Evolutionary conservation across 2,888 invertebrate species (phyloP), one percentile per base, ranked within the genome.

Genomic region (Arctia plantaginis): DNA sequence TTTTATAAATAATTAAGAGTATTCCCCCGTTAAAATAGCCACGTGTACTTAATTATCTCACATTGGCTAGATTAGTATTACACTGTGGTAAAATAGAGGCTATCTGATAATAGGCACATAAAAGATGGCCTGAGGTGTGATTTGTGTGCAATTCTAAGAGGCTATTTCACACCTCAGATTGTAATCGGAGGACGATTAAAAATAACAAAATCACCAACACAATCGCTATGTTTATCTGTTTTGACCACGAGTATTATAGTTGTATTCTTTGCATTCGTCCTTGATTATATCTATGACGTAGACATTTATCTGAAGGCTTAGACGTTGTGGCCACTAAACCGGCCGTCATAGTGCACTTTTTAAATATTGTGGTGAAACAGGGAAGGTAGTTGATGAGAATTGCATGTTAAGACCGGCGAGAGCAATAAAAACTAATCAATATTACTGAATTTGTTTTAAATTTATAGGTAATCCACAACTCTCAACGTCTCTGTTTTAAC

Each of bases 171-270:
- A 80, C 78, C 80, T 76, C 68, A 79, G 82, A 86, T 85, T 51
- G 67, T 72, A 80, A 88, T 88, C 87, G 76, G n/a, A 65, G 27
- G 79, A 68, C 84, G 84, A 84, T 83, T 85, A 81, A 85, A 83
- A 81, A 80, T 81, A 85, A 84, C 82, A 82, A 74, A 83, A 88
- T 90, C 80, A 73, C 80, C 77, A 71, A 73, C 71, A 84, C 79
- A 81, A 80, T 85, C 81, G 75, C 81, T 73, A 85, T 91, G 87
- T 92, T 92, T 90, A 87, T 86, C 84, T 89, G 87, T 90, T 91
- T 89, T 90, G 91, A 93, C 93, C 93, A 87, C 92, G 90, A 82
- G 82, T 87, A 82, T 83, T 81, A 83, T 85, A 84, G 72, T 66
- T 69, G 83, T 87, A 84, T 88, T 86, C 86, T 86, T 77, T 76